Conservation (phyloP, 2,797 vertebrate species). For the Trichosurus vulpecula region DNA sequence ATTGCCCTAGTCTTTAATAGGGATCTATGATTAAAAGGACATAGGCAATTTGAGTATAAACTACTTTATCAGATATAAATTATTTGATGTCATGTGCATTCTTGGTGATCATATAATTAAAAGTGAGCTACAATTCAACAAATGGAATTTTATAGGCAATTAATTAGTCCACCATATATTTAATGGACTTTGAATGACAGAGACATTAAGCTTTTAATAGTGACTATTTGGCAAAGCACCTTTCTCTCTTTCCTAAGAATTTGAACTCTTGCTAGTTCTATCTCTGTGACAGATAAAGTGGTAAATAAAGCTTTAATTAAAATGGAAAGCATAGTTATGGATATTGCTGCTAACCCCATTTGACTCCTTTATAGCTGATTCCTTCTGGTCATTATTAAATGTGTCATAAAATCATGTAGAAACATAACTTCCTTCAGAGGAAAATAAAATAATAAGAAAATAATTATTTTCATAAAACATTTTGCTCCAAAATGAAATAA, state of each 20-base stretch:
- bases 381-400: background rate
- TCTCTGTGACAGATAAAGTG: background rate
- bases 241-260: background rate
- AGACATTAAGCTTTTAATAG: constrained; percentile 18
- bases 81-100: background rate
- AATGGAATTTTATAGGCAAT: constrained; percentile 4
- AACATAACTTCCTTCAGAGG: background rate
- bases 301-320: constrained; percentile 2
- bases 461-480: background rate
- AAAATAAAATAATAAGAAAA: background rate
- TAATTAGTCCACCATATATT: background rate
- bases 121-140: constrained; percentile 13
- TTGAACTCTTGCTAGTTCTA: background rate
- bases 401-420: background rate
- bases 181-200: background rate
- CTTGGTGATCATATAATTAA: constrained; percentile 21
- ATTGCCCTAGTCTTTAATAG: background rate
- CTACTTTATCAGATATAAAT: constrained; percentile 8
- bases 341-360: background rate
- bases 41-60: background rate
- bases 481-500: background rate
- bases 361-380: background rate
- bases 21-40: background rate
- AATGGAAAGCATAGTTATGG: background rate
- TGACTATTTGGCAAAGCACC: background rate